Evolutionary conservation across 2,888 invertebrate species (phyloP).

Genomic region (Lacanobia wlatinum): DNA sequence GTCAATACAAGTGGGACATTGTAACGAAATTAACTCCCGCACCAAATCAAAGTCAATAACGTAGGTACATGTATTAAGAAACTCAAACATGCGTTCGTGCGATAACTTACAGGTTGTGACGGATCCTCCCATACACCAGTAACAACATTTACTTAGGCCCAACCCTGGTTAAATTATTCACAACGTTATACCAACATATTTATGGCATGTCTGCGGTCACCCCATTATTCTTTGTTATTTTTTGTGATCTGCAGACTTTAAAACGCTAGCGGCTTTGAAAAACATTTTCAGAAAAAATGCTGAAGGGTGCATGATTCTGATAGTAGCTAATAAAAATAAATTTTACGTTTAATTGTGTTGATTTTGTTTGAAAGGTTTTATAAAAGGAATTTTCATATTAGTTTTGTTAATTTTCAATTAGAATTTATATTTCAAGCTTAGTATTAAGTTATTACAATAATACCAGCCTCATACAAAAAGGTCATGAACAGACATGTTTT

Average conservation of each 20-base stretch:
- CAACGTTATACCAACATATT: constrained; percentile 80
- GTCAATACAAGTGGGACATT: constrained; percentile 59
- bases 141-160: constrained; percentile 81
- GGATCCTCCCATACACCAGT: constrained; percentile 69
- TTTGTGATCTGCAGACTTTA: constrained; percentile 70
- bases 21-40: constrained; percentile 64
- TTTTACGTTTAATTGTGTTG: constrained; percentile 14
- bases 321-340: constrained; percentile 41
- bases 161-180: constrained; percentile 81
- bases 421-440: background rate
- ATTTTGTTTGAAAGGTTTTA: background rate
- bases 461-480: background rate
- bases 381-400: background rate
- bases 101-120: constrained; percentile 77
- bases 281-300: constrained; percentile 54
- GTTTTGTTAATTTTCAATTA: background rate
- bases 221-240: constrained; percentile 75
- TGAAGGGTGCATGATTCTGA: constrained; percentile 47
- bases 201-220: constrained; percentile 78
- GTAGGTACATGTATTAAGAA: constrained; percentile 65
- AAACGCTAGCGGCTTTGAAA: constrained; percentile 69
- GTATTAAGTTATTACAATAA: background rate
- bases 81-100: constrained; percentile 73
- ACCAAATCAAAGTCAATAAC: constrained; percentile 68
- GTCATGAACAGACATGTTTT: background rate